Base-by-base conservation (phyloP, 2,888 invertebrate genomes). In the Rotaria sp. region DNA sequence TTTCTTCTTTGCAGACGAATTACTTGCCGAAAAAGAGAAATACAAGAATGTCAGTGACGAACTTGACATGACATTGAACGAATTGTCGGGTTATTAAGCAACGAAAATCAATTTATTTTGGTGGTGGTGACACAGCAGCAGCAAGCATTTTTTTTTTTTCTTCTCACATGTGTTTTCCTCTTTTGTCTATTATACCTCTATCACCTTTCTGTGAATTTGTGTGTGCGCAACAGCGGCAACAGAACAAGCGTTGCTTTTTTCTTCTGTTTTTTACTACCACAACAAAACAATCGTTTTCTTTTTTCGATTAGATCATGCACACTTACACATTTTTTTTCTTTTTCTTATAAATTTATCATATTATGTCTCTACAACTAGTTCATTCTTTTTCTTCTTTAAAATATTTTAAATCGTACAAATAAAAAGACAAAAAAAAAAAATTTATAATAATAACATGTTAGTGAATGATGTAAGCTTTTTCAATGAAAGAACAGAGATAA, bases 21-120 rank as follows among this genome's bases (percentile, higher is more conserved):
- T 93, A 89, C 92, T 93, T 89, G 91, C 92, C 89, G 93, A 93
- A 90, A 99, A 98, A 94, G 97, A 98, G 93, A 96, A 96, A 92
- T 98, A 96, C 95, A 96, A 96, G 94, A 94, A 94, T 93, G 96
- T 96, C 94, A 95, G 95, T 94, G 96, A 96, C 93, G 96, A 96
- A 93, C 93, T 96, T 94, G 96, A 96, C 93, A 94, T 94, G 93
- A 96, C 96, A 92, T 96, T 96, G 94, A 95, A 96, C 92, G 96
- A 96, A 93, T 94, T 96, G 93, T 96, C 96, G 92, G 96, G 95
- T 94, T 96, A 96, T 94, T 96, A 95, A 93, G 30, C 35, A 85
- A 45, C 24, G 41, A 80, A n/a, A 26, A 80, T 80, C 10, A 38
- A 35, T 35, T 35, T 67, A 67, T 67, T 67, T 18, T 67, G 67